These are phyloP conservation scores for Semicossyphus pulcher DNA, from an alignment of 2,113 vertebrate genomes.

Conservation along the genomic window DNA sequence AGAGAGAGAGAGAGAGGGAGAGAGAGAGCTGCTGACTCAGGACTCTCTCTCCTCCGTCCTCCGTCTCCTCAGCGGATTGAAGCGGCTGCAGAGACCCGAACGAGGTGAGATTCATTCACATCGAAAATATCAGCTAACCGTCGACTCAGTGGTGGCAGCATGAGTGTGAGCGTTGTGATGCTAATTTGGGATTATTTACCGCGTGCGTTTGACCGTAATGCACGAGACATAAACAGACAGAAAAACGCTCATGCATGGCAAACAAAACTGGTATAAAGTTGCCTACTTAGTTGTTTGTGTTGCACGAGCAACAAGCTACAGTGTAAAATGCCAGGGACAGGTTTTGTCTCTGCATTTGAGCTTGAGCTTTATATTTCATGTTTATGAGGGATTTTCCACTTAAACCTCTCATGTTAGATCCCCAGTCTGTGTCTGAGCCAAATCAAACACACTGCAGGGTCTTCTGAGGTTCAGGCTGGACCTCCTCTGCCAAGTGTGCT, in stretches of 20 bases:
- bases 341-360: too few species aligned
- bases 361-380: neutral
- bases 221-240: too few species aligned
- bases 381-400: neutral
- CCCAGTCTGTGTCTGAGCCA: conserved; percentile 12
- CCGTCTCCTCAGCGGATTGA: conserved; percentile 32
- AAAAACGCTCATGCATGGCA: too few species aligned
- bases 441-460: neutral
- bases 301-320: too few species aligned
- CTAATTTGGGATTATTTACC: neutral
- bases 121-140: neutral
- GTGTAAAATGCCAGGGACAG: too few species aligned
- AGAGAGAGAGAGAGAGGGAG: neutral
- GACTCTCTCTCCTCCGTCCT: conserved; percentile 5
- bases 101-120: conserved; percentile 67
- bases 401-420: conserved; percentile 43
- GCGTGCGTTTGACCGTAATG: too few species aligned
- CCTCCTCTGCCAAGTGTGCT: neutral
- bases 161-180: too few species aligned
- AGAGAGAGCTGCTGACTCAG: conserved; percentile 34
- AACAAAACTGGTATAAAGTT: too few species aligned
- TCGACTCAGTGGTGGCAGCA: too few species aligned
- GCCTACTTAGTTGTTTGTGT: too few species aligned
- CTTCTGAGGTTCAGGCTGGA: conserved; percentile 17
- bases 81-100: conserved; percentile 46